These are phyloP conservation scores for Myotis davidii DNA, from an alignment of 2,113 vertebrate genomes.

Conservation along the genomic window DNA sequence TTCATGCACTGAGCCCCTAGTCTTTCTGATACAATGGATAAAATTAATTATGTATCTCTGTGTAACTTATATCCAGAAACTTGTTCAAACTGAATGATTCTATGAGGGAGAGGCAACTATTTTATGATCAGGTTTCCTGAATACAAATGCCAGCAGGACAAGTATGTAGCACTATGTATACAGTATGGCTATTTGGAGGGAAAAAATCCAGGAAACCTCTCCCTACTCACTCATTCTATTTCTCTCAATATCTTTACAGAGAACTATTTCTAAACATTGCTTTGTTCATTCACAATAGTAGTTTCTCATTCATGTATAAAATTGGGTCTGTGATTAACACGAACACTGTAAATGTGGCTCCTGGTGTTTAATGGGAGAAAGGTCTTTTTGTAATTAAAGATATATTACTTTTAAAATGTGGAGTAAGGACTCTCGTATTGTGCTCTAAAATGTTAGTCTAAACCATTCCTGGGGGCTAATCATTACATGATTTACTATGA, in stretches of 20 bases:
- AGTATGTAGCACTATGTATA: not conserved
- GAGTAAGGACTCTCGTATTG: not conserved
- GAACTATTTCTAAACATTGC: conserved; percentile 6
- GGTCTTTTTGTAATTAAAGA: conserved; percentile 39
- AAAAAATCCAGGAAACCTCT: not conserved
- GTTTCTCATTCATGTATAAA: not conserved
- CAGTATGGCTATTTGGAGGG: not conserved
- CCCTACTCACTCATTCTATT: not conserved
- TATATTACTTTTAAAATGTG: not conserved
- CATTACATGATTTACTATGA: conserved; percentile 38
- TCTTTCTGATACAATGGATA: conserved; percentile 34
- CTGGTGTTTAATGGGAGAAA: not conserved
- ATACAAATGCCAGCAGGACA: not conserved
- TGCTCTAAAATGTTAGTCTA: conserved; percentile 29
- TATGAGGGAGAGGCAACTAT: not conserved
- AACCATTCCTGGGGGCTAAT: conserved; percentile 13
- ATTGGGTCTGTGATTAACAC: not conserved
- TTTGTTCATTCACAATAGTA: not conserved
- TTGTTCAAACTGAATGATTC: not conserved
- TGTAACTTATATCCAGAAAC: not conserved
- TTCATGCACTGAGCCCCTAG: no score
- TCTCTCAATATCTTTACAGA: not conserved
- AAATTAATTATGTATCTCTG: conserved; percentile 1
- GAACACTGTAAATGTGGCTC: not conserved
- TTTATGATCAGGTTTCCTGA: not conserved